Base-by-base conservation (phyloP, 2,888 invertebrate species). In the Pemphredon lugubris region DNA sequence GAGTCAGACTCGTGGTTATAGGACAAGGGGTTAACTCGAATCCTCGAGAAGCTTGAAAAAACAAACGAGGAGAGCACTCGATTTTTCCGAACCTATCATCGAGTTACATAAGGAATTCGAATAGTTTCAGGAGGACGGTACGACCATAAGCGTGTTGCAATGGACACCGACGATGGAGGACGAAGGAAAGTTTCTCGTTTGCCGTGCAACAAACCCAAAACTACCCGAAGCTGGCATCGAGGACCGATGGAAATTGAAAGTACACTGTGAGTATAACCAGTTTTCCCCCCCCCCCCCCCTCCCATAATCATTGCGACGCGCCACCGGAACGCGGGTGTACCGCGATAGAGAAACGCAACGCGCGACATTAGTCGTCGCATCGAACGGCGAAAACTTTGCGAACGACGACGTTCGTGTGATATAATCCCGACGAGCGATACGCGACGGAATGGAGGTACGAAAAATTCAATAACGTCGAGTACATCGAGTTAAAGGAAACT, bases 251-350 rank as follows among this genome's bases (percentile, higher is more conserved):
- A 92, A 94, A 86, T 93, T 96, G 85, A 94, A 95, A 90, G 96
- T 97, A 84, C 95, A 96, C 90, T 97, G 96, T 97, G 92, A 96
- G 97, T 94, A 86, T n/a, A n/a, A n/a, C n/a, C n/a, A n/a, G n/a
- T 54, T n/a, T 42, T 14, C 2, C 13, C 16, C 1, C n/a, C 1
- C 39, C n/a, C 11, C 7, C 11, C n/a, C 39, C 39, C 13, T n/a
- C n/a, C n/a, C n/a, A n/a, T n/a, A n/a, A n/a, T n/a, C 39, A 3
- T 39, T 4, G 39, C 6, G n/a, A 7, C 30, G 30, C 30, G 30
- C 30, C 34, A 34, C 34, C 6, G 26, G 7, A 26, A 26, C 26
- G 3, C 26, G 26, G 3, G 7, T 26, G 26, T 26, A 26, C 7
- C 26, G 26, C 7, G 26, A 3, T 26, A 26, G 7, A 26, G 34